phyloP scores from a whole-genome alignment of 2,888 invertebrate species.

The Nemoura dubitans region DNA sequence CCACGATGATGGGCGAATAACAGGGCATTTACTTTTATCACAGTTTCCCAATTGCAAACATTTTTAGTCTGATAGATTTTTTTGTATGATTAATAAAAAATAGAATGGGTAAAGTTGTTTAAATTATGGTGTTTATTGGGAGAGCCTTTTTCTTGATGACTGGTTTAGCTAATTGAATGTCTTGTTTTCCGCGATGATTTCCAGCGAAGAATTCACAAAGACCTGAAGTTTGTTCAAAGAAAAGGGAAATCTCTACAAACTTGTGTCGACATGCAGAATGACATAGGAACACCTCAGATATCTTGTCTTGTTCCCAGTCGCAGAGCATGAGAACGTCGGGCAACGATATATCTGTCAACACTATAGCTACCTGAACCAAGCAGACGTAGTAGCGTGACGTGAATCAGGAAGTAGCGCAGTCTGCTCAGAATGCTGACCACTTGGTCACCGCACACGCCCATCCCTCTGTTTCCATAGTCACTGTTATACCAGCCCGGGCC shows the following conservation, averaged over 20 bases:
- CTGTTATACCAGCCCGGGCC: constrained; percentile 77
- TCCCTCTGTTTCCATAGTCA: constrained; percentile 89
- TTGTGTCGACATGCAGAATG: neutral
- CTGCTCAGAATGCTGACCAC: constrained; percentile 70
- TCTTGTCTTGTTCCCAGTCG: neutral
- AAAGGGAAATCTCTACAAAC: constrained; percentile 12
- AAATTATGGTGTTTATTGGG: too few species aligned
- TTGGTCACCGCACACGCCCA: constrained; percentile 90
- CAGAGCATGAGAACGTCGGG: neutral
- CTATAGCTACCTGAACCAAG: neutral
- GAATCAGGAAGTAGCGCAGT: constrained; percentile 68
- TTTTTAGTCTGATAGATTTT: too few species aligned
- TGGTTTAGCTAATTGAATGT: neutral
- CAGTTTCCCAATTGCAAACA: too few species aligned
- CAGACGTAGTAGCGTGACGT: constrained; percentile 62
- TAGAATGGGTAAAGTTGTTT: too few species aligned
- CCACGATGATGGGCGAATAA: too few species aligned
- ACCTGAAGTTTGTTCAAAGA: constrained; percentile 12
- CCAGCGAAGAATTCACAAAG: neutral
- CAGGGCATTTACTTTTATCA: neutral
- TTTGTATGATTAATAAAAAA: too few species aligned
- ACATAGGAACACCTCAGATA: constrained; percentile 4
- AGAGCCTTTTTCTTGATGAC: neutral
- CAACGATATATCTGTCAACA: neutral
- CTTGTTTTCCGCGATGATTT: neutral